phyloP scores from a whole-genome alignment of 2,888 invertebrate genomes.

The Arctia plantaginis region DNA sequence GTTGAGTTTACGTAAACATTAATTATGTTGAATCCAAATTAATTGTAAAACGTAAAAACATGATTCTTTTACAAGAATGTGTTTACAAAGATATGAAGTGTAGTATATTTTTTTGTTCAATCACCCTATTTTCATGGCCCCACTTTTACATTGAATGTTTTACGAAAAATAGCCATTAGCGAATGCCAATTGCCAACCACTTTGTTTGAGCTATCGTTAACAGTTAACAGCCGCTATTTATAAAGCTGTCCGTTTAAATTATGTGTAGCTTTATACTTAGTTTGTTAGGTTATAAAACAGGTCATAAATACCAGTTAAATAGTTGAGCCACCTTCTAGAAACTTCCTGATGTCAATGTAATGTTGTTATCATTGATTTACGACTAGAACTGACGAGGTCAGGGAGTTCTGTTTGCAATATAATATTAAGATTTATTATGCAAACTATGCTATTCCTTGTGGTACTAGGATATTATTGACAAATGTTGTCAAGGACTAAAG shows the following conservation, averaged over 20 bases:
- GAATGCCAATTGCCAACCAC: conserved; percentile 63
- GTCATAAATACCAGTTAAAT: conserved; percentile 25
- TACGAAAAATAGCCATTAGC: conserved; percentile 67
- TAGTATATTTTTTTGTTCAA: neutral
- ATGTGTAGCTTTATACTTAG: conserved; percentile 28
- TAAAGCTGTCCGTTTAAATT: conserved; percentile 52
- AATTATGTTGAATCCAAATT: neutral
- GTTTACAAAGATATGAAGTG: neutral
- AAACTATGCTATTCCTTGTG: neutral
- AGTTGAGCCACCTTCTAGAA: conserved; percentile 22
- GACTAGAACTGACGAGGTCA: conserved; percentile 14
- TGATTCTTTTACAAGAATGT: neutral
- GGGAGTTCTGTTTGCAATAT: conserved; percentile 9
- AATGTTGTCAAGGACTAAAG: neutral
- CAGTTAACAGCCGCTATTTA: conserved; percentile 62
- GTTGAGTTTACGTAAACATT: neutral
- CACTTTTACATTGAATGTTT: conserved; percentile 49
- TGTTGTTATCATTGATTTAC: conserved; percentile 40
- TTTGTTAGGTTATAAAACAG: conserved; percentile 29
- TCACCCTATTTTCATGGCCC: conserved; percentile 31
- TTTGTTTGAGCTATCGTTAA: conserved; percentile 69
- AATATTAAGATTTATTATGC: conserved; percentile 11
- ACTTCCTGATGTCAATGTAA: conserved; percentile 30
- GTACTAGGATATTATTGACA: neutral
- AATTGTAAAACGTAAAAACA: neutral